phyloP scores from a whole-genome alignment of 1,140 invertebrate genomes.

The Drosophila aff. region DNA sequence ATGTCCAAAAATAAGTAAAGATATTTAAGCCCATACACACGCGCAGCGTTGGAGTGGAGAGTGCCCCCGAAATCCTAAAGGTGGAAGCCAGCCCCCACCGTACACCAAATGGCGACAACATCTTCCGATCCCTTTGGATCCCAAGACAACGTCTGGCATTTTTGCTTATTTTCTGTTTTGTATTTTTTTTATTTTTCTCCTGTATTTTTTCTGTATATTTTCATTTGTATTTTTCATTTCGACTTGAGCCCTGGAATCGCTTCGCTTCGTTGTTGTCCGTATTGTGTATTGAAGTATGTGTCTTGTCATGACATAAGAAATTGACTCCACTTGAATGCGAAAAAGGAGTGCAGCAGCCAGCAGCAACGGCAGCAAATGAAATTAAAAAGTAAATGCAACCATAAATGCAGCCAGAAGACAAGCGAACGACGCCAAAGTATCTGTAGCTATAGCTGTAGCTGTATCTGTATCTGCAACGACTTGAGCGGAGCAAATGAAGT shows the following conservation, averaged over 20 bases:
- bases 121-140: conserved; percentile 33
- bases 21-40: conserved; percentile 72
- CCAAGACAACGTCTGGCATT: conserved; percentile 57
- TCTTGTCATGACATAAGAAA: conserved; percentile 83
- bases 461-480: conserved; percentile 34
- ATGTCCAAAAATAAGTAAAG: conserved; percentile 83
- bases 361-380: conserved; percentile 62
- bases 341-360: conserved; percentile 72
- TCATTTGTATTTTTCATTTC: conserved; percentile 50
- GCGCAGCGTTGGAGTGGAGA: conserved; percentile 5
- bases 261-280: conserved; percentile 24
- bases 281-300: conserved; percentile 60
- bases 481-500: conserved; percentile 56
- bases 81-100: conserved; percentile 6
- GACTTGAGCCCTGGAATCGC: conserved; percentile 52
- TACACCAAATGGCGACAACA: conserved; percentile 61
- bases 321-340: conserved; percentile 82
- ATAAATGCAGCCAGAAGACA: conserved; percentile 69
- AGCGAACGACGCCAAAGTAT: conserved; percentile 44
- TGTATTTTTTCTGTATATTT: conserved; percentile 1
- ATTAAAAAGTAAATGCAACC: conserved; percentile 81
- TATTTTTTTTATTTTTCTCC: neutral
- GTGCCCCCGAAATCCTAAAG: conserved; percentile 46
- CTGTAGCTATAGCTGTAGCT: conserved; percentile 11
- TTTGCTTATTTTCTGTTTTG: conserved; percentile 28